Evolutionary conservation across 2,888 invertebrate genomes (phyloP).

Genomic region (Pammene fasciana): DNA sequence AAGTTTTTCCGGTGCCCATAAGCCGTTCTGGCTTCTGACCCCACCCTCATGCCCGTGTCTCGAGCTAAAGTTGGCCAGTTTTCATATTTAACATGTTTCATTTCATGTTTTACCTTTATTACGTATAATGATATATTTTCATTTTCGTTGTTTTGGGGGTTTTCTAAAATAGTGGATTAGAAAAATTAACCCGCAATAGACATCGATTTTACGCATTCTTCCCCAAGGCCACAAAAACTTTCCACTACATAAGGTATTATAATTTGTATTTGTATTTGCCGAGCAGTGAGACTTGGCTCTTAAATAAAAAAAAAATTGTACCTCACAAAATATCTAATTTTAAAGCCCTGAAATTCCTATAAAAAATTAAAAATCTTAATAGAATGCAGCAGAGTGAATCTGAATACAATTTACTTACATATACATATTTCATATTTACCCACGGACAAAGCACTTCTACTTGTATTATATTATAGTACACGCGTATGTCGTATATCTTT

Average conservation of each 20-base stretch:
- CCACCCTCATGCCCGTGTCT: background rate
- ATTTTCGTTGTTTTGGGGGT: background rate
- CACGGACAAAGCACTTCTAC: background rate
- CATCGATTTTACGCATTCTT: too few relatives aligned
- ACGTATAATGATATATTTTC: conserved; percentile 16
- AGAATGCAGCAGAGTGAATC: too few relatives aligned
- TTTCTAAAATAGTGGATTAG: background rate
- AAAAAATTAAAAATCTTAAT: too few relatives aligned
- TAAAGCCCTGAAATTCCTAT: too few relatives aligned
- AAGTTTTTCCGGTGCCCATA: background rate
- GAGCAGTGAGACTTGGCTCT: too few relatives aligned
- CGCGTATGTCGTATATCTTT: background rate
- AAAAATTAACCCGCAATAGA: background rate
- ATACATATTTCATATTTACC: too few relatives aligned
- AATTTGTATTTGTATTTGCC: too few relatives aligned
- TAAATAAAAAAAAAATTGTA: too few relatives aligned
- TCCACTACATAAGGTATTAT: too few relatives aligned
- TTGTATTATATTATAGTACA: background rate
- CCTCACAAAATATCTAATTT: too few relatives aligned
- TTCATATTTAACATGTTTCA: conserved; percentile 29
- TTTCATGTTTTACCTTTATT: conserved; percentile 23
- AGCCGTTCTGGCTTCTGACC: conserved; percentile 1
- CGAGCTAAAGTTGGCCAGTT: conserved; percentile 26
- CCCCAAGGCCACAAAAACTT: too few relatives aligned
- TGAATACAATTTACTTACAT: too few relatives aligned